Evolutionary conservation across 2,797 vertebrate species (phyloP).

Genomic region (Chloroceryle amazona): DNA sequence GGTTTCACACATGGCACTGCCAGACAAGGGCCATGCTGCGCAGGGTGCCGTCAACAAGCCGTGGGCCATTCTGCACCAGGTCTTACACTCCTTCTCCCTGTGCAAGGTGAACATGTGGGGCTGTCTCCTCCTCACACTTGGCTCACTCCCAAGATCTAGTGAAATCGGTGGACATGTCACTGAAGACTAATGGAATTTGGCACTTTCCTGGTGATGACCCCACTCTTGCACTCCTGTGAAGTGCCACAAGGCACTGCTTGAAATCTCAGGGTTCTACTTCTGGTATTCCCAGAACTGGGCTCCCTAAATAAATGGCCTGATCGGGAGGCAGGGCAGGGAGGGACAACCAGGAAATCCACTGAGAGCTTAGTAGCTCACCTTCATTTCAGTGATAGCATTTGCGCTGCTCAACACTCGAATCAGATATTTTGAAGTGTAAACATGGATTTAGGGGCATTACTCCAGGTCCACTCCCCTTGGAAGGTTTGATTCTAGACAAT

Average conservation of each 20-base stretch:
- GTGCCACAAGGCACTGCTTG: neutral
- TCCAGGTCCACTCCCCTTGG: neutral
- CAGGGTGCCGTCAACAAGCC: neutral
- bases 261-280: neutral
- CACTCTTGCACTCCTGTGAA: neutral
- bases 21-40: neutral
- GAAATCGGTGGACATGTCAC: neutral
- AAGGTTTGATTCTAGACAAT: neutral
- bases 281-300: neutral
- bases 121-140: neutral
- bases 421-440: neutral
- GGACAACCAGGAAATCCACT: neutral
- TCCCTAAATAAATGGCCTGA: neutral
- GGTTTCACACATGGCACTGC: fast-evolving
- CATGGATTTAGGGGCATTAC: neutral
- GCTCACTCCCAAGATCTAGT: neutral
- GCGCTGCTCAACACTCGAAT: neutral
- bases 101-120: fast-evolving
- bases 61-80: fast-evolving
- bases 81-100: neutral
- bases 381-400: neutral
- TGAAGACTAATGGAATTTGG: neutral
- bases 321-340: neutral
- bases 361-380: neutral
- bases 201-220: neutral